phyloP scores from a whole-genome alignment of 2,113 vertebrate genomes.

The Fukomys damarensis region DNA sequence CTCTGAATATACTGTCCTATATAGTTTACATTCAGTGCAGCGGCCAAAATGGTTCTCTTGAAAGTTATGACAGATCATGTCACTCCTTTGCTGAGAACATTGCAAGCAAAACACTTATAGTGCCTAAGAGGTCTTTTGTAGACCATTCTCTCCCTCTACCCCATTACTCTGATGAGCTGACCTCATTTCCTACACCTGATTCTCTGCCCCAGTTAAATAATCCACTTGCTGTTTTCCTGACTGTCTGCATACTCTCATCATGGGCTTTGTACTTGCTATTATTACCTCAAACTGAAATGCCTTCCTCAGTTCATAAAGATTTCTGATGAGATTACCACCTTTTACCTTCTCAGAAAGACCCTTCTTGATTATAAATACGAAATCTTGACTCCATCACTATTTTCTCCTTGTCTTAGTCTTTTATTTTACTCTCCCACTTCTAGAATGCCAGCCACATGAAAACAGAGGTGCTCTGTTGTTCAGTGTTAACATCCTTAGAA shows the following conservation, averaged over 20 bases:
- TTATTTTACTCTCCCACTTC: not conserved
- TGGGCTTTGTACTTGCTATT: not conserved
- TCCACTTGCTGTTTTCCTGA: not conserved
- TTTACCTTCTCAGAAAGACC: not conserved
- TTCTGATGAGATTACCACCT: not conserved
- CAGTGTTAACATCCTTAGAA: not conserved
- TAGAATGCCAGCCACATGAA: not conserved
- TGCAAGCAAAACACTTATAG: not conserved
- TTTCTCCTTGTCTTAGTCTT: not conserved
- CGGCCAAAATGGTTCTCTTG: not conserved
- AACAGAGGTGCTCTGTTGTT: not conserved
- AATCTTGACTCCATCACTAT: not conserved
- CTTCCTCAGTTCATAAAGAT: not conserved
- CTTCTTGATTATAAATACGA: not conserved
- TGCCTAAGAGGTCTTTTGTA: not conserved
- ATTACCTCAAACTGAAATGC: not conserved
- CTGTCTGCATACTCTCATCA: not conserved
- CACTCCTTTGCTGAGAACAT: not conserved
- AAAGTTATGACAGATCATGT: conserved; percentile 2
- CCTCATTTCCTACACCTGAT: not conserved
- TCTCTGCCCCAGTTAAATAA: not conserved
- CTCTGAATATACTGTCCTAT: not conserved
- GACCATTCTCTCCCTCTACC: not conserved
- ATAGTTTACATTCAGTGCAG: not conserved
- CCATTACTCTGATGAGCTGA: not conserved